Evolutionary conservation across 2,888 invertebrate genomes (phyloP).

Genomic region (Trachelus stipa): DNA sequence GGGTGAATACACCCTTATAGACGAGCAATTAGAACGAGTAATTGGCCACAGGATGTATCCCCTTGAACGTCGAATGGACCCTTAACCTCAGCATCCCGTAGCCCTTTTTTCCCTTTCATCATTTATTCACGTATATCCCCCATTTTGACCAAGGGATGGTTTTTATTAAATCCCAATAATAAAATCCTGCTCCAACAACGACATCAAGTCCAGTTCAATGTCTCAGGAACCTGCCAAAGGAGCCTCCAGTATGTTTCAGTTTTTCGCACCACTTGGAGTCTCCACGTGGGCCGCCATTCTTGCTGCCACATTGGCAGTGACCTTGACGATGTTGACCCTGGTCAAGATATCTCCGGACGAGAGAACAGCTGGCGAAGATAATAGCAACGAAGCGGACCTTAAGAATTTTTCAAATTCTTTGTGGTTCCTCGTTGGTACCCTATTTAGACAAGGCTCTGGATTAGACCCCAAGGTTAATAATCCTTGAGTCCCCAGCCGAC

Average conservation of each 20-base stretch:
- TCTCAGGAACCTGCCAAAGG: constrained; percentile 70
- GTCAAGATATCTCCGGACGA: constrained; percentile 75
- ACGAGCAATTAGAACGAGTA: constrained; percentile 34
- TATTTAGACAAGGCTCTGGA: constrained; percentile 74
- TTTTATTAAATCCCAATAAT: not conserved
- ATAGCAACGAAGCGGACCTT: not conserved
- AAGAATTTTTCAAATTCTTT: constrained; percentile 71
- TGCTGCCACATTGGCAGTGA: constrained; percentile 73
- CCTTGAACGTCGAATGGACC: not conserved
- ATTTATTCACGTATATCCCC: not conserved
- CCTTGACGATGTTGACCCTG: constrained; percentile 71
- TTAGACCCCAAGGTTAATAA: constrained; percentile 70
- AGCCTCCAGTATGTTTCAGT: constrained; percentile 74
- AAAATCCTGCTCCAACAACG: not conserved
- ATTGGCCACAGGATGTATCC: constrained; percentile 19
- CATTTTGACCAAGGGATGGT: no score
- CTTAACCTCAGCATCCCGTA: not conserved
- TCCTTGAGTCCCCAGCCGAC: not conserved
- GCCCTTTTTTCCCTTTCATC: not conserved
- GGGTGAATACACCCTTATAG: constrained; percentile 19
- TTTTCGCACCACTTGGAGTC: constrained; percentile 74
- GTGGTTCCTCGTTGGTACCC: constrained; percentile 76
- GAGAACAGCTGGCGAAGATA: constrained; percentile 68
- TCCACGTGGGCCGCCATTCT: constrained; percentile 76
- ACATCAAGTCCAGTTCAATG: not conserved